phyloP scores from a whole-genome alignment of 2,888 invertebrate species.

The Xanthorhoe spadicearia region DNA sequence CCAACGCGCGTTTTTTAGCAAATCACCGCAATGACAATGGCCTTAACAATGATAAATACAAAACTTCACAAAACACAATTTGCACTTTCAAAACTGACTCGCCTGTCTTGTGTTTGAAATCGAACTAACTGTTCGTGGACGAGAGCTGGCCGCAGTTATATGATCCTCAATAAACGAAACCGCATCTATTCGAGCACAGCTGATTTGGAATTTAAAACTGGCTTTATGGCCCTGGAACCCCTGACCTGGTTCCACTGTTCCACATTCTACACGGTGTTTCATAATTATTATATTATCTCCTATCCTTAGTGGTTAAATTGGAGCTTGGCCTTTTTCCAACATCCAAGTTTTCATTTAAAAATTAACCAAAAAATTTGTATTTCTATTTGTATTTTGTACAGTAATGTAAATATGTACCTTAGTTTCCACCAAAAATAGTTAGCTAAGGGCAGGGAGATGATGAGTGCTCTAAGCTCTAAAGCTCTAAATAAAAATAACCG shows the following conservation, averaged over 20 bases:
- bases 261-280: conserved; percentile 31
- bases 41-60: neutral
- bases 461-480: too few relatives aligned
- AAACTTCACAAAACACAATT: conserved; percentile 21
- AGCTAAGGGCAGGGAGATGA: too few relatives aligned
- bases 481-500: too few relatives aligned
- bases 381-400: too few relatives aligned
- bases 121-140: conserved; percentile 74
- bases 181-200: conserved; percentile 80
- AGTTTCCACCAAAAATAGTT: too few relatives aligned
- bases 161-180: conserved; percentile 81
- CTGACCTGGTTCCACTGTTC: conserved; percentile 72
- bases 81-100: conserved; percentile 54
- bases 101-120: conserved; percentile 79
- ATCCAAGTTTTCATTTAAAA: too few relatives aligned
- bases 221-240: conserved; percentile 73
- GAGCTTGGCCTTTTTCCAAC: too few relatives aligned
- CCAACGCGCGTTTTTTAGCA: too few relatives aligned
- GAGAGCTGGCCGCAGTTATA: conserved; percentile 72
- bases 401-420: too few relatives aligned
- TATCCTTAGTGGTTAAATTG: too few relatives aligned
- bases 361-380: too few relatives aligned
- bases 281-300: neutral
- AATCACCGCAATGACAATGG: neutral
- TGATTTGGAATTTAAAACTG: conserved; percentile 77